These are phyloP conservation scores for Lepus timidus DNA, from an alignment of 2,113 vertebrate species.

Conservation along the genomic window DNA sequence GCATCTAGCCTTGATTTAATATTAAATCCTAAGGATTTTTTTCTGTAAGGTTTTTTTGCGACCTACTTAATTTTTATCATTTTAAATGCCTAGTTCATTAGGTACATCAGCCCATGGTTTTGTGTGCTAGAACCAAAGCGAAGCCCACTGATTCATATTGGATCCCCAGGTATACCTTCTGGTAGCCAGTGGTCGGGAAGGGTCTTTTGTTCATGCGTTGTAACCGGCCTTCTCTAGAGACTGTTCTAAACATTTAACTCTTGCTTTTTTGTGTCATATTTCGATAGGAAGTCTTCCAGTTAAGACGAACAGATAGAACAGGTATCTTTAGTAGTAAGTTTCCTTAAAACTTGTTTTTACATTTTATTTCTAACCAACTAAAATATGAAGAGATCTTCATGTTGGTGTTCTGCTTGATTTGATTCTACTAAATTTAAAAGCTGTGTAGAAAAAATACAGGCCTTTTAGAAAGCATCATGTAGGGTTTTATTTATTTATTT, in stretches of 20 bases:
- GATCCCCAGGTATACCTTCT: conserved; percentile 91
- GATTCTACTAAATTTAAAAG: conserved; percentile 20
- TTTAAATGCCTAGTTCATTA: conserved; percentile 61
- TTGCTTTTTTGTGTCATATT: conserved; percentile 31
- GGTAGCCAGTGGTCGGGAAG: conserved; percentile 83
- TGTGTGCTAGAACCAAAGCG: conserved; percentile 81
- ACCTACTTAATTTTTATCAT: conserved; percentile 83
- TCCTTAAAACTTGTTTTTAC: background rate
- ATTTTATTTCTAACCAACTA: background rate
- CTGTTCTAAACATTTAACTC: background rate
- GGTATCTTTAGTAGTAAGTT: background rate
- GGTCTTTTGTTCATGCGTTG: conserved; percentile 71
- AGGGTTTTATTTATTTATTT: background rate
- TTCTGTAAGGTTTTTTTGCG: conserved; percentile 89
- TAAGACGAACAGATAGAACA: background rate
- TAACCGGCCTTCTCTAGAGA: conserved; percentile 55
- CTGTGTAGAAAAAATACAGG: conserved; percentile 10
- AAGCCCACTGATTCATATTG: conserved; percentile 93
- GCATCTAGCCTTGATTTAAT: conserved; percentile 78
- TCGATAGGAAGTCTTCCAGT: conserved; percentile 56
- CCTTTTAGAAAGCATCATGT: background rate
- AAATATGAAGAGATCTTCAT: background rate
- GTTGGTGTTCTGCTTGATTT: conserved; percentile 21
- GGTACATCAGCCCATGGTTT: conserved; percentile 85
- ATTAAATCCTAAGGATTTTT: conserved; percentile 96